Base-by-base conservation (phyloP, 2,888 invertebrate genomes). In the Dynastes hyllus region DNA sequence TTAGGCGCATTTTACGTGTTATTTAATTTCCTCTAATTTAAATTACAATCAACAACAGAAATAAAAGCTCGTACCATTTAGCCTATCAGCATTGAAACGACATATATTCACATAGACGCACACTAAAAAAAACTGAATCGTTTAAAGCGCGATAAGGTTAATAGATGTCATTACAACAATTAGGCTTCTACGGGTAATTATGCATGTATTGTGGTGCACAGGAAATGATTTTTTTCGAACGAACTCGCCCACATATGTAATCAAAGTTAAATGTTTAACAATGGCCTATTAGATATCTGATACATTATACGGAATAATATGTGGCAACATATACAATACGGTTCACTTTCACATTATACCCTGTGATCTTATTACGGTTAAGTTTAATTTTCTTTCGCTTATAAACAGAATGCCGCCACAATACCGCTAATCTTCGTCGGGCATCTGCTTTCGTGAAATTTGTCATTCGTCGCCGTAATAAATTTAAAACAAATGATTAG, bases 201-300 rank as follows among this genome's bases (percentile, higher is more conserved):
- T 89, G 78, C 78, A 80, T 78, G 78, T 76, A 80, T 80, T 80
- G 80, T 80, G 75, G 76, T 69, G 77, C 70, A 78, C 80, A 80
- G 80, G 80, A 80, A 80, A 80, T 80, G 80, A 75, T 78, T 78
- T 82, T 37, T 82, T 80, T 78, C 78, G 88, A 89, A 88, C 86
- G 88, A 87, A 87, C 89, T 88, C 88, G 88, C 89, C 89, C 89
- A 89, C 89, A 89, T 89, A 85, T 87, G 86, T 87, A 89, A 89
- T 88, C 89, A 88, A 87, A 88, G 86, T 87, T 89, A 89, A 89
- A 88, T 86, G 87, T 88, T 87, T 88, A 88, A 89, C 89, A 89
- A 89, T 88, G 87, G 88, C 86, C 89, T 86, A 89, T 89, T 88
- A 88, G 87, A 86, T 85, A 86, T 86, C 85, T 85, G 86, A 86